Conservation (phyloP, 35 echinoderm and acorn worm species). For the Nesometra sesokonis region DNA sequence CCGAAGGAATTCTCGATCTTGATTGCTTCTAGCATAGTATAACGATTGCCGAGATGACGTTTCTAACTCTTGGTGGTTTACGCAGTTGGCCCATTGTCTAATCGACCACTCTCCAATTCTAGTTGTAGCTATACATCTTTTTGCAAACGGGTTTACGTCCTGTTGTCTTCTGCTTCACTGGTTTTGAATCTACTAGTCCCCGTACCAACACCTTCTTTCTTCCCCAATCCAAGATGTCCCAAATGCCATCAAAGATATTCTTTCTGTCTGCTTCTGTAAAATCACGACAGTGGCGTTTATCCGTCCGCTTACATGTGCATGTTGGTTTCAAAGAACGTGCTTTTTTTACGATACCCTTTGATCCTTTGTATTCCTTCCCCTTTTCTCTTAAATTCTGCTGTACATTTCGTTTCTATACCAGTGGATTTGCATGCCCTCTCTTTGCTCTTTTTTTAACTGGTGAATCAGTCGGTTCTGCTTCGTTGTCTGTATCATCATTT, state of each 20-base stretch:
- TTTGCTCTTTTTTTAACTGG: no score
- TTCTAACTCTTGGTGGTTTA: neutral
- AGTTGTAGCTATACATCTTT: neutral
- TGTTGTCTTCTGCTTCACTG: conserved; percentile 5
- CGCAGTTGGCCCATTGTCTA: neutral
- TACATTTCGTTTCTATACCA: neutral
- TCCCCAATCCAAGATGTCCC: conserved; percentile 6
- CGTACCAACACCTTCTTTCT: neutral
- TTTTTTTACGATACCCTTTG: conserved; percentile 1
- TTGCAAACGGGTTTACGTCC: conserved; percentile 8
- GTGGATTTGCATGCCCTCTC: neutral
- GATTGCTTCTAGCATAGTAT: conserved; percentile 2
- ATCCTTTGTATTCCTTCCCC: conserved; percentile 6
- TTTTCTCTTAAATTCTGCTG: conserved; percentile 4
- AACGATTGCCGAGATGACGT: neutral
- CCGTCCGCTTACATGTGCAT: neutral
- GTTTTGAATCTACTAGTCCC: neutral
- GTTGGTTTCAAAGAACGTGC: neutral
- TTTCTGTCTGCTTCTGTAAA: neutral
- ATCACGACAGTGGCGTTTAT: conserved; percentile 9
- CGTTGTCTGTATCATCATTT: neutral
- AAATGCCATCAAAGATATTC: neutral
- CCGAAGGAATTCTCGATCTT: no score
- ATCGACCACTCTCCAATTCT: conserved; percentile 8
- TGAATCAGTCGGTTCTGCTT: neutral